These are phyloP conservation scores for Anableps anableps DNA, from an alignment of 2,797 vertebrate genomes.

Conservation along the genomic window DNA sequence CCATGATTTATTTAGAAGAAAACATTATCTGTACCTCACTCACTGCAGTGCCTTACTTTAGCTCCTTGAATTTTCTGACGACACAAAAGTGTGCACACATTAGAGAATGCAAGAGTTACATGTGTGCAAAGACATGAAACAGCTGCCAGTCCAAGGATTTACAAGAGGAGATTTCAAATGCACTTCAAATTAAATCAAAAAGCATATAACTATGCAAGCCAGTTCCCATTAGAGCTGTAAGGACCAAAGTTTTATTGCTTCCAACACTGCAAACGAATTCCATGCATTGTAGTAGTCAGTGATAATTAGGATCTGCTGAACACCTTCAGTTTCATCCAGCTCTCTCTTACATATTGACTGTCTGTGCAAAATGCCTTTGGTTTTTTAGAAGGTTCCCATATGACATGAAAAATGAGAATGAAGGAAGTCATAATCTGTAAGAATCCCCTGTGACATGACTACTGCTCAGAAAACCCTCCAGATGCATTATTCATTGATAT, in stretches of 20 bases:
- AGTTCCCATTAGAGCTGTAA: slow-evolving; percentile 66
- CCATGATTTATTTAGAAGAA: slow-evolving; percentile 1
- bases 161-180: slow-evolving; percentile 60
- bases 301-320: slow-evolving; percentile 70
- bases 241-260: slow-evolving; percentile 66
- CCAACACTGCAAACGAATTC: slow-evolving; percentile 76
- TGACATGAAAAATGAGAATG: slow-evolving; percentile 38
- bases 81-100: slow-evolving; percentile 18
- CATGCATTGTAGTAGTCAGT: slow-evolving; percentile 70
- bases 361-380: slow-evolving; percentile 44
- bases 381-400: slow-evolving; percentile 48
- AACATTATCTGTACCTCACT: slow-evolving; percentile 9
- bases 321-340: slow-evolving; percentile 58
- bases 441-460: slow-evolving; percentile 55
- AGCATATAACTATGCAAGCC: slow-evolving; percentile 65
- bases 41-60: slow-evolving; percentile 8
- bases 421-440: slow-evolving; percentile 49
- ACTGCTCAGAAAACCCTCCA: slow-evolving; percentile 39
- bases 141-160: slow-evolving; percentile 60
- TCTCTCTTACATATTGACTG: slow-evolving; percentile 60
- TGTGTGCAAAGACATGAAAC: slow-evolving; percentile 56
- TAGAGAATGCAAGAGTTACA: slow-evolving; percentile 29
- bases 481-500: slow-evolving; percentile 61
- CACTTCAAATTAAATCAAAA: slow-evolving; percentile 68
- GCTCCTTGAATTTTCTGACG: slow-evolving; percentile 17